Percentiles rank a stretch among this genome's conserved stretches.
phyloP scores from a whole-genome alignment of 2,797 vertebrate species.

The Poecile montanus region DNA sequence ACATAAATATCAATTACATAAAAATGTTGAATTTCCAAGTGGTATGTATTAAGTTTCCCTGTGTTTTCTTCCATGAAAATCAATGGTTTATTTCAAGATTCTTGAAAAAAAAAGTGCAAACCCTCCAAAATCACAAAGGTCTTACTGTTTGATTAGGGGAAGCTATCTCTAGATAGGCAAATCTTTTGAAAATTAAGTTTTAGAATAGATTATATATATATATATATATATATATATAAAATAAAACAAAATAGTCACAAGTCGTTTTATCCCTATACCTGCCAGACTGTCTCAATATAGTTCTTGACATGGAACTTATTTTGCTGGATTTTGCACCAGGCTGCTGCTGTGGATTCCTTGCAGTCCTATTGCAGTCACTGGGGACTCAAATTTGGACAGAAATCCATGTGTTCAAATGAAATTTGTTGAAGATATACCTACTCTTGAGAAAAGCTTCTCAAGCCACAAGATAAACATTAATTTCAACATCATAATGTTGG shows the following conservation, averaged over 20 bases:
- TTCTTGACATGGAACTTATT: background rate
- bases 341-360: background rate
- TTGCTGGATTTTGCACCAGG: background rate
- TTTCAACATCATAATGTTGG: background rate
- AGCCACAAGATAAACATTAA: background rate
- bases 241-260: background rate
- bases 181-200: background rate
- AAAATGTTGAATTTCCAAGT: background rate
- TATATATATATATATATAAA: background rate
- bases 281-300: background rate
- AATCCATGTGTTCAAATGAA: background rate
- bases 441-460: background rate
- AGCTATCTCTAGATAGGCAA: background rate
- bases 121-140: background rate
- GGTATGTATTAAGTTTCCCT: background rate
- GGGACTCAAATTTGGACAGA: background rate
- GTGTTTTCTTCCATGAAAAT: background rate
- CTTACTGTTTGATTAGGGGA: background rate
- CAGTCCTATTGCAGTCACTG: background rate
- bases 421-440: background rate
- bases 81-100: background rate
- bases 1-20: background rate
- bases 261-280: background rate
- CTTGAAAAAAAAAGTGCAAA: rapidly evolving
- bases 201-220: background rate